Percentiles rank a stretch among this genome's conserved stretches.
Conservation (phyloP, 2,888 invertebrate genomes). For the Drosophila aldrichi region DNA sequence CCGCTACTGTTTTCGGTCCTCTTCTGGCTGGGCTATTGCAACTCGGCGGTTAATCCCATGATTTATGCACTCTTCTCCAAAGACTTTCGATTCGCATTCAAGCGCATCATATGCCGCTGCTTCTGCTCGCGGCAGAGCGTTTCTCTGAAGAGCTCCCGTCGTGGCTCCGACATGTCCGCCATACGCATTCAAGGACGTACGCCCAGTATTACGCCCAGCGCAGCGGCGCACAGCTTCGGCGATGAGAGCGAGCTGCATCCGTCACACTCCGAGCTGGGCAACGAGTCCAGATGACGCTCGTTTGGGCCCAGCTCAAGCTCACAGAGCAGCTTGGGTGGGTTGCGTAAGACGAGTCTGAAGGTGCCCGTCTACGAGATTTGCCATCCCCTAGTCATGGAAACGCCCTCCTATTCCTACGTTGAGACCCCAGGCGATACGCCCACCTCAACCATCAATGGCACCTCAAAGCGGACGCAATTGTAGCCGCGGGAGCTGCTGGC, state of each 20-base stretch:
- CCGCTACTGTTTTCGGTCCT: slow-evolving; percentile 94
- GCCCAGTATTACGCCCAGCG: slow-evolving; percentile 87
- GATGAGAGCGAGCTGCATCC: slow-evolving; percentile 87
- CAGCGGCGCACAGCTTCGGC: slow-evolving; percentile 86
- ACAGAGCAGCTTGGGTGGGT: slow-evolving; percentile 83
- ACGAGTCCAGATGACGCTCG: slow-evolving; percentile 87
- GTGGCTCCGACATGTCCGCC: slow-evolving; percentile 87
- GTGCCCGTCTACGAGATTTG: slow-evolving; percentile 85
- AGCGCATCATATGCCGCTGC: slow-evolving; percentile 94
- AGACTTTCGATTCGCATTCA: slow-evolving; percentile 97
- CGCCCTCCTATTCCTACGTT: slow-evolving; percentile 82
- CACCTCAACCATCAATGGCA: slow-evolving; percentile 23
- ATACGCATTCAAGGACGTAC: slow-evolving; percentile 86
- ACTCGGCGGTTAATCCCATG: slow-evolving; percentile 97
- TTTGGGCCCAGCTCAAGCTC: slow-evolving; percentile 84
- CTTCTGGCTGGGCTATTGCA: slow-evolving; percentile 99
- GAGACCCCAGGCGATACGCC: slow-evolving; percentile 46
- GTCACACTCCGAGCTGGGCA: slow-evolving; percentile 79
- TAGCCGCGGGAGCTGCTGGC: slow-evolving; percentile 73
- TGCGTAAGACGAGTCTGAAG: slow-evolving; percentile 83
- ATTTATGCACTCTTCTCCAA: slow-evolving; percentile 98
- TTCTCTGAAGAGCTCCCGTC: slow-evolving; percentile 85
- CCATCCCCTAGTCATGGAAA: slow-evolving; percentile 85
- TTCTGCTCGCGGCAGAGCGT: slow-evolving; percentile 88
- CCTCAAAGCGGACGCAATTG: slow-evolving; percentile 74